phyloP scores from a whole-genome alignment of 1,140 invertebrate species.

The Elymnias hypermnestra region DNA sequence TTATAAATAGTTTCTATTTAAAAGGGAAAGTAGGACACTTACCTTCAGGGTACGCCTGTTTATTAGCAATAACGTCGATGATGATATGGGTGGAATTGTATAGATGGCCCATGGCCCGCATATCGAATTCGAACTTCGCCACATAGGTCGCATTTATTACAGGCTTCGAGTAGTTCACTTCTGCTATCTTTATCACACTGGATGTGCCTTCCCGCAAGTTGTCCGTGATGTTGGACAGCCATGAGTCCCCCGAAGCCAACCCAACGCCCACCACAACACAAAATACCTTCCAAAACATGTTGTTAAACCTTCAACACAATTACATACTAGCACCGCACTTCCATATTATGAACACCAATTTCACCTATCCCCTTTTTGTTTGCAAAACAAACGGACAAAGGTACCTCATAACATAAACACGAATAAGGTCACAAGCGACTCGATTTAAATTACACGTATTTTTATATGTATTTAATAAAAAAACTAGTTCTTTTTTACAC shows the following conservation, averaged over 20 bases:
- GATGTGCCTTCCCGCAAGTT: constrained; percentile 47
- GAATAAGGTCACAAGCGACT: constrained; percentile 31
- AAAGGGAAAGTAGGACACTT: constrained; percentile 10
- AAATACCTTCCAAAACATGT: constrained; percentile 31
- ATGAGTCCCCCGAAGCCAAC: constrained; percentile 23
- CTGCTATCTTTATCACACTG: constrained; percentile 48
- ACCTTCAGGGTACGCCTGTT: constrained; percentile 71
- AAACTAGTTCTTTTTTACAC: too few relatives aligned
- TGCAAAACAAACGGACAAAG: constrained; percentile 60
- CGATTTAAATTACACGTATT: constrained; percentile 11
- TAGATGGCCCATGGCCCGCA: constrained; percentile 81
- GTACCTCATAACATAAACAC: constrained; percentile 39
- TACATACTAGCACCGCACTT: constrained; percentile 26
- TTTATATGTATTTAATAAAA: constrained; percentile 1
- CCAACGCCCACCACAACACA: constrained; percentile 28
- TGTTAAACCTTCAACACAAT: constrained; percentile 15
- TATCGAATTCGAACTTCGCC: constrained; percentile 78
- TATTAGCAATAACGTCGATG: constrained; percentile 76
- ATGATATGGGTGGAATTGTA: constrained; percentile 81
- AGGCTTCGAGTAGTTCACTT: constrained; percentile 60
- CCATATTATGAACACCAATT: constrained; percentile 11
- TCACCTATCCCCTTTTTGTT: constrained; percentile 42
- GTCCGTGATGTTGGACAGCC: constrained; percentile 37
- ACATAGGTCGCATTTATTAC: constrained; percentile 75
- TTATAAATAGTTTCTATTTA: background rate